These are phyloP conservation scores for Eupithecia subumbrata DNA, from an alignment of 2,888 invertebrate species.

Conservation along the genomic window DNA sequence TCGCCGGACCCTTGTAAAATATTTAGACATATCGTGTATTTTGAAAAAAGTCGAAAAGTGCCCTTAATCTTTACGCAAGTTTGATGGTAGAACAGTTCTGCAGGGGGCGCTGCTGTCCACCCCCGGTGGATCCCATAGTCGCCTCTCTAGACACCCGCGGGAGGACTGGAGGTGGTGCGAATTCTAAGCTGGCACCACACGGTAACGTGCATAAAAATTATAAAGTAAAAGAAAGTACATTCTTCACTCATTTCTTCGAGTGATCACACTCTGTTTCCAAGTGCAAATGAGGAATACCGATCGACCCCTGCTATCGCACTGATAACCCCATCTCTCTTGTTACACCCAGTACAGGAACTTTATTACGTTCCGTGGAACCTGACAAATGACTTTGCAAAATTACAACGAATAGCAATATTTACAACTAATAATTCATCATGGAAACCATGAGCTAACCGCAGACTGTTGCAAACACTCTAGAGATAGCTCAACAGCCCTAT, in stretches of 20 bases:
- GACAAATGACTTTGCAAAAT: background rate
- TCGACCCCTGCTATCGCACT: constrained; percentile 22
- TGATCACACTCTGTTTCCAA: constrained; percentile 27
- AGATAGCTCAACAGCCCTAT: background rate
- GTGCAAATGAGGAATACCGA: constrained; percentile 29
- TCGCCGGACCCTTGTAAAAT: too few relatives aligned
- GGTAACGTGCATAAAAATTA: too few relatives aligned
- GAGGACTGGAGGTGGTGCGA: too few relatives aligned
- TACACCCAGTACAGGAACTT: background rate
- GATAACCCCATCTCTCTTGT: constrained; percentile 22
- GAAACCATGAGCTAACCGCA: background rate
- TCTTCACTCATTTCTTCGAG: constrained; percentile 16
- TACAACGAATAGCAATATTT: background rate
- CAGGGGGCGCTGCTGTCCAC: too few relatives aligned
- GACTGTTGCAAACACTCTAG: background rate
- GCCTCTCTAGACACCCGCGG: too few relatives aligned
- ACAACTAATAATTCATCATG: background rate
- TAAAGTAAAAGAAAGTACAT: constrained; percentile 3
- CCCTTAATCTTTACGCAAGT: too few relatives aligned
- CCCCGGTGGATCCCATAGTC: too few relatives aligned
- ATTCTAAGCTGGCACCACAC: too few relatives aligned
- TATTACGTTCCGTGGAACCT: background rate
- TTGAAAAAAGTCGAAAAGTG: too few relatives aligned
- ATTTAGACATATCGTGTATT: too few relatives aligned
- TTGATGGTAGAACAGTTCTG: too few relatives aligned